These are phyloP conservation scores for Drosophila anomelani DNA, from an alignment of 2,888 invertebrate genomes.

Conservation along the genomic window DNA sequence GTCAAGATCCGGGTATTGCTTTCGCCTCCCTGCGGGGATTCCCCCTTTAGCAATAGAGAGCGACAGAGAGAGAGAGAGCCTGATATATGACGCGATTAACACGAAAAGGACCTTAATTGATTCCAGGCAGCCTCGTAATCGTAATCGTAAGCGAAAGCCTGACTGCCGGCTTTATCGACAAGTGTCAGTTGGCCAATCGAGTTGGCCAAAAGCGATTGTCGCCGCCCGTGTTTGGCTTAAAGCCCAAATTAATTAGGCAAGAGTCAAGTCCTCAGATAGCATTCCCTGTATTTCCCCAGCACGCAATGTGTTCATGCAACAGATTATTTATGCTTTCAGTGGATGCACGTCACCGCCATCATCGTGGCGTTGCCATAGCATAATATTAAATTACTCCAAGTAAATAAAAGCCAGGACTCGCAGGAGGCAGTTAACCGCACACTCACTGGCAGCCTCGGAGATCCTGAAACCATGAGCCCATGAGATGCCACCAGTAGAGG, in stretches of 20 bases:
- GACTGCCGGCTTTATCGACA: constrained; percentile 35
- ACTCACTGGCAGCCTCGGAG: constrained; percentile 10
- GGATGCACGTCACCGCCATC: constrained; percentile 22
- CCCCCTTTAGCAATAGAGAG: background rate
- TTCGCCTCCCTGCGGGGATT: constrained; percentile 31
- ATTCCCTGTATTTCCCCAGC: constrained; percentile 11
- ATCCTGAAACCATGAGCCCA: constrained; percentile 1
- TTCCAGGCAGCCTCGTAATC: constrained; percentile 40
- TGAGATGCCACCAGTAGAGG: constrained; percentile 14
- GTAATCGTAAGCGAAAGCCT: constrained; percentile 7
- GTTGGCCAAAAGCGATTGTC: constrained; percentile 66
- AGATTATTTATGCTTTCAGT: constrained; percentile 75
- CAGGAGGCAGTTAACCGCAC: constrained; percentile 23
- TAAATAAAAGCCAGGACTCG: constrained; percentile 61
- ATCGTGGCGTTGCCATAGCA: constrained; percentile 39
- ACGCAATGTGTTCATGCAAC: constrained; percentile 57
- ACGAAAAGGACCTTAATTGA: constrained; percentile 76
- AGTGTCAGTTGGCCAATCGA: constrained; percentile 43
- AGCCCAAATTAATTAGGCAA: constrained; percentile 75
- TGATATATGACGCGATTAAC: constrained; percentile 78
- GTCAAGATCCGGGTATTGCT: constrained; percentile 45
- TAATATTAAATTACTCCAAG: constrained; percentile 73
- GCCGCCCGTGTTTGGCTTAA: constrained; percentile 58
- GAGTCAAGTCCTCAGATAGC: constrained; percentile 21
- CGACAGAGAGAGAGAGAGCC: constrained; percentile 28